Evolutionary conservation across 2,797 vertebrate species (phyloP), one percentile per base, ranked within the genome.

Genomic region (Remorina albescens): DNA sequence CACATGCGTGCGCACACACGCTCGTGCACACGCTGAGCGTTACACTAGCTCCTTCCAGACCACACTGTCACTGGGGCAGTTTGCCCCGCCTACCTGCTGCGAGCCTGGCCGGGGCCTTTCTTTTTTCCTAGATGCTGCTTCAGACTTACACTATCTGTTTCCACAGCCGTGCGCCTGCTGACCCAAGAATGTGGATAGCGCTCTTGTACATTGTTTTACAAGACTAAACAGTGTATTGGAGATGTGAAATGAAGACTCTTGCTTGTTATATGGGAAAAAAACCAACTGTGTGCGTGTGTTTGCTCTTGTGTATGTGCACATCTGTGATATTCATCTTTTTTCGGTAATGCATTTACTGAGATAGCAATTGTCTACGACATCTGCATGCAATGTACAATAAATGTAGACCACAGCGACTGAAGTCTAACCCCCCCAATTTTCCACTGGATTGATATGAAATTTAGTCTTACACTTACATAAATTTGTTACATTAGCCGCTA

Each of bases 151-250:
- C 80, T 81, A 80, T 88, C 87, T 81, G 84, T 90, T 91, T 88
- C 90, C 83, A 86, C 83, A 87, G 86, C 80, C 85, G 59, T 75
- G 77, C 50, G 85, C 80, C 81, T 83, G 80, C 86, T 81, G 81
- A 85, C 78, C 86, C 80, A 81, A 77, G 87, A 90, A 88, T 90
- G 90, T 10, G 67, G 72, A 79, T 67, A 28, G 67, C 63, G 7
- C 83, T 89, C 74, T 57, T 78, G 77, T 77, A 85, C 86, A 84
- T 88, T 89, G 87, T 89, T 88, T 89, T 85, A 85, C 74, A 80
- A 88, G 83, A 75, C 80, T 16, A 56, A 82, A 60, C 80, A 34
- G 80, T 37, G 39, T 50, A 66, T 76, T 41, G 19, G 58, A 80
- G 59, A 90, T 55, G 76, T 66, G 81, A 84, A 86, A 87, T 81